Conservation (phyloP, 2,113 vertebrate species). For the Phalacrocorax pelagicus region DNA sequence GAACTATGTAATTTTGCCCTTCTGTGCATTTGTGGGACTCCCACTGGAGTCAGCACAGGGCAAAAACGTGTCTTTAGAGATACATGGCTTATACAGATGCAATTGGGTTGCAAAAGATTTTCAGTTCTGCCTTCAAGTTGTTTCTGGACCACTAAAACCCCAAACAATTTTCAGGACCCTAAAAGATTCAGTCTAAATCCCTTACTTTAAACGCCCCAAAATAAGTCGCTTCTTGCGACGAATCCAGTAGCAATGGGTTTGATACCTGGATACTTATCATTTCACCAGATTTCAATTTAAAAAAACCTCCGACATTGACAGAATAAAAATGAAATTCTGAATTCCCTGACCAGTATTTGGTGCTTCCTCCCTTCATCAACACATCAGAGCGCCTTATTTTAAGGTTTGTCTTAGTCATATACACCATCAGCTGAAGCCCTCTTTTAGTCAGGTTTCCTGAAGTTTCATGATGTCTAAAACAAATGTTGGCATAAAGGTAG, state of each 20-base stretch:
- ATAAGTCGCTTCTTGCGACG: conserved; percentile 87
- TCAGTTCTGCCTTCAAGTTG: conserved; percentile 46
- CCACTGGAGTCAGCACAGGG: background rate
- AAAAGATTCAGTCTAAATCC: conserved; percentile 79
- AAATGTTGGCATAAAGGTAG: conserved; percentile 94
- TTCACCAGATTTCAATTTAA: conserved; percentile 83
- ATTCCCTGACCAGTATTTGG: conserved; percentile 84
- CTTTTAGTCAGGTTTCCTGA: conserved; percentile 73
- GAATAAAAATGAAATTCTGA: conserved; percentile 93
- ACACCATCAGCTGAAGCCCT: conserved; percentile 88
- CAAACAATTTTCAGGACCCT: background rate
- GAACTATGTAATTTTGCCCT: background rate
- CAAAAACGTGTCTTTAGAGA: background rate
- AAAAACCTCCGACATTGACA: conserved; percentile 89
- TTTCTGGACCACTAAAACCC: conserved; percentile 15
- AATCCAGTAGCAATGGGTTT: conserved; percentile 88
- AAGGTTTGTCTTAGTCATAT: conserved; percentile 85
- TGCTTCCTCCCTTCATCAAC: conserved; percentile 91
- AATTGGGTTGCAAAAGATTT: background rate
- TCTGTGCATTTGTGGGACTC: background rate
- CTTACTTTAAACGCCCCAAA: conserved; percentile 93
- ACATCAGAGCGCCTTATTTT: conserved; percentile 75
- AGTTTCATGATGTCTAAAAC: conserved; percentile 86
- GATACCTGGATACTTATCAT: conserved; percentile 89
- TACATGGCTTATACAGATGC: background rate